Evolutionary conservation across 2,888 invertebrate species (phyloP).

Genomic region (Sericinus montela): DNA sequence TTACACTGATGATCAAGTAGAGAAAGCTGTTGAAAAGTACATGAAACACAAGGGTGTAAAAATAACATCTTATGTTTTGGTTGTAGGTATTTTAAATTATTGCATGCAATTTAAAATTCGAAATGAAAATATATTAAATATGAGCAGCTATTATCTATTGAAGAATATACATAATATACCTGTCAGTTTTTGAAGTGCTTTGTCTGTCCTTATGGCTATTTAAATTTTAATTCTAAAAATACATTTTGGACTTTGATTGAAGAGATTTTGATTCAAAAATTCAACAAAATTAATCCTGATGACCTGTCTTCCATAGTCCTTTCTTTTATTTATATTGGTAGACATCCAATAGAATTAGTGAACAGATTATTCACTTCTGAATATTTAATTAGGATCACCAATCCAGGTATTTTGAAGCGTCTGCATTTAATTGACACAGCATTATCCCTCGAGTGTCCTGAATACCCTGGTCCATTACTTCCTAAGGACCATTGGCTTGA

Average conservation of each 20-base stretch:
- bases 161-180: constrained; percentile 65
- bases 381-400: constrained; percentile 78
- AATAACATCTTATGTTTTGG: constrained; percentile 73
- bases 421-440: constrained; percentile 82
- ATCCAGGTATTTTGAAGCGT: constrained; percentile 64
- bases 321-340: constrained; percentile 81
- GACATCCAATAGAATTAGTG: constrained; percentile 80
- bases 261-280: constrained; percentile 71
- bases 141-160: constrained; percentile 78
- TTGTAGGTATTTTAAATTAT: constrained; percentile 81
- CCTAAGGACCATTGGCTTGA: constrained; percentile 74
- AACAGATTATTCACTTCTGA: constrained; percentile 79
- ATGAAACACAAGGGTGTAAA: constrained; percentile 72
- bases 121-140: constrained; percentile 77
- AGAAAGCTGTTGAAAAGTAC: constrained; percentile 81
- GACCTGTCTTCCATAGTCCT: constrained; percentile 81
- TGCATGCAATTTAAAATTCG: constrained; percentile 79
- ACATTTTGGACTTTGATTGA: constrained; percentile 81
- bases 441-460: constrained; percentile 80
- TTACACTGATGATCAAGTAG: constrained; percentile 76
- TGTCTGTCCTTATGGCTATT: constrained; percentile 80
- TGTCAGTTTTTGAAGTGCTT: constrained; percentile 74
- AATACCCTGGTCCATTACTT: constrained; percentile 78
- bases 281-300: constrained; percentile 75
- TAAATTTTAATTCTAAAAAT: constrained; percentile 77